Percentiles rank a stretch among this genome's conserved stretches.
Conservation (phyloP, 35 echinoderm and acorn worm genomes). For the Holothuria glaberrima region DNA sequence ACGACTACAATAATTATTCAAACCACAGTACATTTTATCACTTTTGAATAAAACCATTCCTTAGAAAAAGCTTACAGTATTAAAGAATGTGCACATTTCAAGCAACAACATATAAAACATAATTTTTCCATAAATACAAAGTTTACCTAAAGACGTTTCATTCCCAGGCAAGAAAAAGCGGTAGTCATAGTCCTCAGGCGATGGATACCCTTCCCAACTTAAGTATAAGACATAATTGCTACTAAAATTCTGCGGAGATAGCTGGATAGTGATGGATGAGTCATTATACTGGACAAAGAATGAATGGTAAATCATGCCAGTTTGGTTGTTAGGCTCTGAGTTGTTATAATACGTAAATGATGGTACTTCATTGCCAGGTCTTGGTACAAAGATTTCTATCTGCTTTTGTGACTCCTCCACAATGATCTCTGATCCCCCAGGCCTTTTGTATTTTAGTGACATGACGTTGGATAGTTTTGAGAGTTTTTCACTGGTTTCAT, state of each 20-base stretch:
- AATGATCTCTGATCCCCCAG: slow-evolving; percentile 19
- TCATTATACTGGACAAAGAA: slow-evolving; percentile 69
- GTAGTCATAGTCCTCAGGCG: slow-evolving; percentile 51
- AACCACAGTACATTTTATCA: too few species aligned
- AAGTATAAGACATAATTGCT: slow-evolving; percentile 59
- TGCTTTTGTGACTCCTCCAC: not conserved
- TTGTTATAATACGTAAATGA: not conserved
- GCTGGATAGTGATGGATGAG: slow-evolving; percentile 53
- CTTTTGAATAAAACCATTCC: too few species aligned
- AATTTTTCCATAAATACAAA: not conserved
- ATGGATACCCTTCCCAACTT: slow-evolving; percentile 45
- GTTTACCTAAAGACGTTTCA: slow-evolving; percentile 58
- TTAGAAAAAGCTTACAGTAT: too few species aligned
- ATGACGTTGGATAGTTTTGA: slow-evolving; percentile 30
- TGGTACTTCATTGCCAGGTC: slow-evolving; percentile 5
- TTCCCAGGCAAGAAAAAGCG: slow-evolving; percentile 61
- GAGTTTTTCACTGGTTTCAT: slow-evolving; percentile 49
- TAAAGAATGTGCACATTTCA: too few species aligned
- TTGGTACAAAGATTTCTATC: slow-evolving; percentile 36
- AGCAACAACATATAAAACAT: too few species aligned
- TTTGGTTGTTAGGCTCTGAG: slow-evolving; percentile 46
- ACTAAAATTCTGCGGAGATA: slow-evolving; percentile 12
- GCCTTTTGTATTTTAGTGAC: slow-evolving; percentile 43
- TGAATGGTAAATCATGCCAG: slow-evolving; percentile 65
- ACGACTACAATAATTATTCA: too few species aligned